Percentiles rank a stretch among this genome's conserved stretches.
Conservation (phyloP, 2,888 invertebrate species). For the Habrosyne pyritoides region DNA sequence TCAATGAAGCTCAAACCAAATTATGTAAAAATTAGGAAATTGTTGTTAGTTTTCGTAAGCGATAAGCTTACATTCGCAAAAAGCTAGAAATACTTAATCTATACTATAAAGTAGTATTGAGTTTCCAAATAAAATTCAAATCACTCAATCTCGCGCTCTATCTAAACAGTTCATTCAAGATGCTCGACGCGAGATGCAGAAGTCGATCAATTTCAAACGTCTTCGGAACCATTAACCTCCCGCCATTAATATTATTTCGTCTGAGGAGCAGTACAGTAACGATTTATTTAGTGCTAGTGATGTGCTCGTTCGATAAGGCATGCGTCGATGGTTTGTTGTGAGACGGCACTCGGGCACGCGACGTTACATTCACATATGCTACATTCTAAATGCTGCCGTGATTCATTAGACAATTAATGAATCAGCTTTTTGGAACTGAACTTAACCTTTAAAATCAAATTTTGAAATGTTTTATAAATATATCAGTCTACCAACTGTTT, state of each 20-base stretch:
- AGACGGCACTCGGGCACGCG: conserved; percentile 60
- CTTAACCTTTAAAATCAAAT: neutral
- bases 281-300: conserved; percentile 75
- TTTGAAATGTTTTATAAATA: neutral
- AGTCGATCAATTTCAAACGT: conserved; percentile 69
- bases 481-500: neutral
- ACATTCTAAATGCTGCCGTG: conserved; percentile 23
- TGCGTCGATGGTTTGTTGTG: conserved; percentile 71
- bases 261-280: conserved; percentile 56
- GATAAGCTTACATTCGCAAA: neutral
- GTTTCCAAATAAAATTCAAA: conserved; percentile 47
- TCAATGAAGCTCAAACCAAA: too few relatives aligned
- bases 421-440: neutral
- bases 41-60: too few relatives aligned
- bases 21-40: too few relatives aligned
- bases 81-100: neutral
- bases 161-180: conserved; percentile 43
- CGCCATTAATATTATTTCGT: conserved; percentile 71
- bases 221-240: conserved; percentile 71
- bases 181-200: conserved; percentile 45
- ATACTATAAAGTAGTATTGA: conserved; percentile 11
- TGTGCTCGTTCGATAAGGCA: conserved; percentile 72
- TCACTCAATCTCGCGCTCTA: conserved; percentile 39
- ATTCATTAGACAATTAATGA: neutral
- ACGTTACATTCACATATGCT: conserved; percentile 47